Evolutionary conservation across 2,113 vertebrate genomes (phyloP).

Genomic region (Bubalus kerabau): DNA sequence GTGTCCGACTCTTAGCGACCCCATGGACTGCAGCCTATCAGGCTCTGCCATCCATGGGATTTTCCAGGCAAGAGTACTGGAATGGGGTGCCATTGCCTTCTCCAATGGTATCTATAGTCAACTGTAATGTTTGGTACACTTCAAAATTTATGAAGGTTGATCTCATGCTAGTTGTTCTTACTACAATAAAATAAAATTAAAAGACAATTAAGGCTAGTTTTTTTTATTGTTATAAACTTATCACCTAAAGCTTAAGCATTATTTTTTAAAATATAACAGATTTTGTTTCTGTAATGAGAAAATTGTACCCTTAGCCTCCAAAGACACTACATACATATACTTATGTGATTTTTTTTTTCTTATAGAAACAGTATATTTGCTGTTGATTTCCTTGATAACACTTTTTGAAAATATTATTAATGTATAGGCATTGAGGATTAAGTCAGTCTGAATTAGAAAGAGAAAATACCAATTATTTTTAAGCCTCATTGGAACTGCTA

Average conservation of each 20-base stretch:
- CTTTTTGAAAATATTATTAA: neutral
- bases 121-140: neutral
- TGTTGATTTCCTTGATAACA: neutral
- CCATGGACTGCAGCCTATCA: too few relatives aligned
- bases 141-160: neutral
- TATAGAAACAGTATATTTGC: neutral
- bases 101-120: neutral
- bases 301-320: neutral
- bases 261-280: neutral
- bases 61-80: too few relatives aligned
- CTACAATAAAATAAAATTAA: neutral
- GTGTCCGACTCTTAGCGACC: too few relatives aligned
- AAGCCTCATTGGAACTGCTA: neutral
- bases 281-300: neutral
- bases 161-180: neutral
- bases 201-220: neutral
- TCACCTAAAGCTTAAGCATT: neutral
- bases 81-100: too few relatives aligned
- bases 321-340: neutral
- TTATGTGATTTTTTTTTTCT: neutral
- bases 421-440: neutral
- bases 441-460: neutral
- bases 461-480: neutral
- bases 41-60: too few relatives aligned
- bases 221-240: neutral